phyloP scores from a whole-genome alignment of 2,113 vertebrate species.

The Cairina moschata region DNA sequence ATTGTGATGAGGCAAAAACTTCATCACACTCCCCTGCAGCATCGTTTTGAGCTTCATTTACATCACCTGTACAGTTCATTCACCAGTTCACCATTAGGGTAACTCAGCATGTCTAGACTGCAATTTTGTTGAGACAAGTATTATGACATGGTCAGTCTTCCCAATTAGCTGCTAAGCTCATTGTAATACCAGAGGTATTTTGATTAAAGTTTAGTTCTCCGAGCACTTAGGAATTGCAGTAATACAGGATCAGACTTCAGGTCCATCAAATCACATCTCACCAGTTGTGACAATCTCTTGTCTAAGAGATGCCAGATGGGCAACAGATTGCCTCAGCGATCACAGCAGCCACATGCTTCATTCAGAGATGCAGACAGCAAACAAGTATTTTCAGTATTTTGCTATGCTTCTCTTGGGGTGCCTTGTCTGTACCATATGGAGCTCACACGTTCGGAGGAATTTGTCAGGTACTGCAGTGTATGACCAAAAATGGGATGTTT shows the following conservation, averaged over 20 bases:
- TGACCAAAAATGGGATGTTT: neutral
- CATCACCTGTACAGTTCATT: neutral
- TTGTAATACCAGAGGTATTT: neutral
- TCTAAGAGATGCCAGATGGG: neutral
- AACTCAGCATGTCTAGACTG: neutral
- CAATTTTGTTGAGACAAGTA: neutral
- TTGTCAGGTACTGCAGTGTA: neutral
- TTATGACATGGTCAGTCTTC: neutral
- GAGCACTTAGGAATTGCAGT: neutral
- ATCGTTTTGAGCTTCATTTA: neutral
- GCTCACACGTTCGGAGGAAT: neutral
- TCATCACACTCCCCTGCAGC: neutral
- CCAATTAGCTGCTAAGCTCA: neutral
- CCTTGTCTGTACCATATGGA: rapidly evolving
- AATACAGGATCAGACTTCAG: neutral
- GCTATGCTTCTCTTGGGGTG: neutral
- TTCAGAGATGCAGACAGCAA: neutral
- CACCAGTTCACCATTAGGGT: neutral
- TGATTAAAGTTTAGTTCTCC: neutral
- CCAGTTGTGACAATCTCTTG: neutral
- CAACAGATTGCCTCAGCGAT: neutral
- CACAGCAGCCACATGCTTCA: neutral
- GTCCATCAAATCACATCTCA: neutral
- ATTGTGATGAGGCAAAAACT: neutral
- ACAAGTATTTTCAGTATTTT: neutral